A percentile compares a stretch with the other conserved stretches of the same genome.
Conservation (phyloP, 2,797 vertebrate species). For the Aeoliscus strigatus region DNA sequence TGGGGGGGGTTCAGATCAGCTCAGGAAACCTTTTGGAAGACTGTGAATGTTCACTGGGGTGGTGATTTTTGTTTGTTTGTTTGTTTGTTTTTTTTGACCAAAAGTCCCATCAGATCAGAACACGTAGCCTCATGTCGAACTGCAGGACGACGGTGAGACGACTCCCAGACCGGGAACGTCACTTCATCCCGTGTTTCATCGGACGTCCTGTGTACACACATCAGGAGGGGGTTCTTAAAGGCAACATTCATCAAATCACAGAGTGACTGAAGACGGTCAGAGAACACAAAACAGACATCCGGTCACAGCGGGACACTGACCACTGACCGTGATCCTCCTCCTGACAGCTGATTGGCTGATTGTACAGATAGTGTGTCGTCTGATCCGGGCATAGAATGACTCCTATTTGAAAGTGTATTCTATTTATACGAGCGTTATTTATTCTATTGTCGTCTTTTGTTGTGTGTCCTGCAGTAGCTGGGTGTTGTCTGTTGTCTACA, state of each 20-base stretch:
- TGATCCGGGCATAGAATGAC: slow-evolving; percentile 29
- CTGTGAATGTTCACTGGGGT: slow-evolving; percentile 32
- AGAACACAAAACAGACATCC: no score
- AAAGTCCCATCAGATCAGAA: no score
- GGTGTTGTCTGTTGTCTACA: neutral
- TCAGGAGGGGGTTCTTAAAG: slow-evolving; percentile 44
- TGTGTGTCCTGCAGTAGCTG: slow-evolving; percentile 8
- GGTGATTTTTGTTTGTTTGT: no score
- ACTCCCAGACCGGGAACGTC: neutral
- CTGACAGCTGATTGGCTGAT: no score
- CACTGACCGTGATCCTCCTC: no score
- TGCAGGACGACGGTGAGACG: no score
- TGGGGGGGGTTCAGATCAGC: slow-evolving; percentile 49
- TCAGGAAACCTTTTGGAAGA: slow-evolving; percentile 59
- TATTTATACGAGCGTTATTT: slow-evolving; percentile 76
- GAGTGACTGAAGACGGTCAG: neutral
- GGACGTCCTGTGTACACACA: slow-evolving; percentile 46
- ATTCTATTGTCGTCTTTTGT: slow-evolving; percentile 42
- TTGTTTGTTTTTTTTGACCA: no score
- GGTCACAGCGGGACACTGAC: no score
- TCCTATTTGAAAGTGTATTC: slow-evolving; percentile 68
- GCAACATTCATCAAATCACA: slow-evolving; percentile 55
- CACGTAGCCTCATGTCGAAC: no score
- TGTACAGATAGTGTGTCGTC: no score
- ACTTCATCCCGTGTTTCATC: slow-evolving; percentile 13